Base-by-base conservation (phyloP, 2,888 invertebrate species). In the Dicyrtomina minuta region DNA sequence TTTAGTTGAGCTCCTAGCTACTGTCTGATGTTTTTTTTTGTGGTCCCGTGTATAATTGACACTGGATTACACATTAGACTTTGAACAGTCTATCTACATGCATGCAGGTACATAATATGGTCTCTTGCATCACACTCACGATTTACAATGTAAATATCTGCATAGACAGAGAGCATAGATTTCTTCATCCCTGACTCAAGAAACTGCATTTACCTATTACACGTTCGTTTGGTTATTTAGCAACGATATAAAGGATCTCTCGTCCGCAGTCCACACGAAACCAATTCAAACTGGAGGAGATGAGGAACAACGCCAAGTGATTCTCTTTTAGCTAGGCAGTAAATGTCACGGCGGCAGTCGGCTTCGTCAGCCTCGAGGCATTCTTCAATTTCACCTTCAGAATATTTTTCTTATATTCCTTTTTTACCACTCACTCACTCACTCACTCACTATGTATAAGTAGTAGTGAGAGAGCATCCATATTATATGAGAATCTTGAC, bases 1-100 rank as follows among this genome's bases (percentile, higher is more conserved):
- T 33, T 33, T 33, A 33, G 58, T 58, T 58, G 33, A 3, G 43
- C 24, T n/a, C 56, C 17, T 27, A 5, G 58, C 58, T 58, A 58
- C 58, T 58, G 58, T 58, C 39, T 58, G 56, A 26, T 1, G 3
- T 39, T n/a, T n/a, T n/a, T n/a, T n/a, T n/a, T 20, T 58, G 27
- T 58, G 58, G 58, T 58, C 58, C 58, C 58, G 58, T 58, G 58
- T 39, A 58, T 58, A 58, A 58, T 58, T 58, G 58, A 58, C 58
- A 33, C 20, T 39, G 58, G 58, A 58, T 58, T 58, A 55, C 55
- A 55, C 55, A 55, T 55, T 55, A 55, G 24, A 55, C 55, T 55
- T 55, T 55, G 55, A 22, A 24, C 27, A 55, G 55, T 55, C 26
- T 55, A 26, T 55, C 24, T 55, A 27, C 27, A 6, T 8, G 51